phyloP scores from a whole-genome alignment of 2,797 vertebrate genomes.

The Remorina albescens region DNA sequence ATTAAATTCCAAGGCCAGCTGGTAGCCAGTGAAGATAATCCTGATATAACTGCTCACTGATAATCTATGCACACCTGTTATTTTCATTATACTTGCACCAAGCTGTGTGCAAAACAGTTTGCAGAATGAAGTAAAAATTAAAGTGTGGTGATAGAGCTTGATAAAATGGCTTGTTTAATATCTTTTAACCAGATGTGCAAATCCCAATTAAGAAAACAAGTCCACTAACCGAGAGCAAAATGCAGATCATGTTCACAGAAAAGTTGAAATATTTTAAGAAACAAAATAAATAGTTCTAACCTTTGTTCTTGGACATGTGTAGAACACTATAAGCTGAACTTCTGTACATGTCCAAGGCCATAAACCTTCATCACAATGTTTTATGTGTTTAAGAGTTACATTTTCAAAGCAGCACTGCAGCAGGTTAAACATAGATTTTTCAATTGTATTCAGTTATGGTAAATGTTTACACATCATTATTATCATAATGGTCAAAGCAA shows the following conservation, averaged over 20 bases:
- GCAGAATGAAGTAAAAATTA: neutral
- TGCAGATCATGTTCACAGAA: constrained; percentile 4
- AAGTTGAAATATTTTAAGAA: neutral
- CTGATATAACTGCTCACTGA: neutral
- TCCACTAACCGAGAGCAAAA: constrained; percentile 13
- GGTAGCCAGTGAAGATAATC: neutral
- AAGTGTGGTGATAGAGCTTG: constrained; percentile 5
- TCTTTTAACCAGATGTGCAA: constrained; percentile 12
- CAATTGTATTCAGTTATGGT: neutral
- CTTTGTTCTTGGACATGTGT: neutral
- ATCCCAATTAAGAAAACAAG: constrained; percentile 22
- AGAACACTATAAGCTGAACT: neutral
- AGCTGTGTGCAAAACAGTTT: neutral
- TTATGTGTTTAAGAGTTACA: neutral
- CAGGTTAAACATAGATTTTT: neutral
- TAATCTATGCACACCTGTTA: neutral
- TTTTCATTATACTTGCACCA: neutral
- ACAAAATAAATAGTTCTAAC: neutral
- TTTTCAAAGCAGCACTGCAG: neutral
- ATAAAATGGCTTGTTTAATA: neutral
- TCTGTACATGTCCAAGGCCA: neutral
- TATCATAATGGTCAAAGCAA: neutral
- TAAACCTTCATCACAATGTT: neutral
- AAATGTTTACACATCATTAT: neutral
- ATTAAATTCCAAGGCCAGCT: neutral